phyloP scores from a whole-genome alignment of 2,888 invertebrate species.

The Caenorhabditis sp. region DNA sequence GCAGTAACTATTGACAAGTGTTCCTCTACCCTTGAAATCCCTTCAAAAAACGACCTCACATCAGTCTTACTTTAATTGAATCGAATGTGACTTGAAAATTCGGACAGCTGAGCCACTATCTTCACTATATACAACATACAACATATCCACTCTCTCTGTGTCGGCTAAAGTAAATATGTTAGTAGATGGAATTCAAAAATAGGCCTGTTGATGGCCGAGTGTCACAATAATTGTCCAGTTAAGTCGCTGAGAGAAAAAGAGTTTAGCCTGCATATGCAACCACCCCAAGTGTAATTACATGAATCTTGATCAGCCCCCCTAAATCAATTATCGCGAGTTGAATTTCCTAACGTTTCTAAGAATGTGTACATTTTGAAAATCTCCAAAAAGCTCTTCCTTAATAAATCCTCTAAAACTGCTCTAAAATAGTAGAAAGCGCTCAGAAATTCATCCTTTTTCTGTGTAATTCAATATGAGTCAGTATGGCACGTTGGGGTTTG shows the following conservation, averaged over 20 bases:
- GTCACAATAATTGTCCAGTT: slow-evolving; percentile 49
- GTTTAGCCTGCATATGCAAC: slow-evolving; percentile 1
- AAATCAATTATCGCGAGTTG: slow-evolving; percentile 28
- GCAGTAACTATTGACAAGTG: slow-evolving; percentile 13
- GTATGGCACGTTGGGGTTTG: slow-evolving; percentile 34
- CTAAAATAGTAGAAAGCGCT: slow-evolving; percentile 1
- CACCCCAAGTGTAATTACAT: slow-evolving; percentile 43
- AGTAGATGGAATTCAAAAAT: slow-evolving; percentile 44
- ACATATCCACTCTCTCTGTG: not conserved
- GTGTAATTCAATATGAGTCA: slow-evolving; percentile 52
- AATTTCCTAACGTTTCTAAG: not conserved
- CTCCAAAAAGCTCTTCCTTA: slow-evolving; percentile 4
- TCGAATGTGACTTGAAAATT: slow-evolving; percentile 6
- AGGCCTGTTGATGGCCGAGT: slow-evolving; percentile 40
- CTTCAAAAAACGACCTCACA: not conserved
- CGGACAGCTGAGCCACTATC: slow-evolving; percentile 30
- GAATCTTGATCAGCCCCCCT: slow-evolving; percentile 40
- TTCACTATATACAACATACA: slow-evolving; percentile 27
- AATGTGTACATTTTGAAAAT: slow-evolving; percentile 1
- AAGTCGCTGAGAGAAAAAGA: not conserved
- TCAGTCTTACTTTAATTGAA: slow-evolving; percentile 33
- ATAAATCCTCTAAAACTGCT: not conserved
- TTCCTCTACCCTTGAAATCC: slow-evolving; percentile 9
- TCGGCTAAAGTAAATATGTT: slow-evolving; percentile 29
- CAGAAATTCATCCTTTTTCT: slow-evolving; percentile 38